phyloP scores from a whole-genome alignment of 2,113 vertebrate genomes.

The Sinocyclocheilus rhinocerous region DNA sequence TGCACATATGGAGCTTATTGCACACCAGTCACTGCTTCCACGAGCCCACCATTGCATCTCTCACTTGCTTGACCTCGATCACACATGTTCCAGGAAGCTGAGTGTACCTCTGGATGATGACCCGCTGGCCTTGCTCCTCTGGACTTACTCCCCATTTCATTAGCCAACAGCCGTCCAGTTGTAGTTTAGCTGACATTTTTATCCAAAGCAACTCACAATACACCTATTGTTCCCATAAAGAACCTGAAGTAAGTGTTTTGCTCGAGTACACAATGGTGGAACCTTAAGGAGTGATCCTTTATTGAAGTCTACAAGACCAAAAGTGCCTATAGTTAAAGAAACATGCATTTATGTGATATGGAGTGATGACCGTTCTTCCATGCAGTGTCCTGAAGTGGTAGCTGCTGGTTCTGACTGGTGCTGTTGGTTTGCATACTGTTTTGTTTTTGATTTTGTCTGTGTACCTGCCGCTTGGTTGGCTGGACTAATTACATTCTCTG shows the following conservation, averaged over 20 bases:
- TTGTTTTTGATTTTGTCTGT: not conserved
- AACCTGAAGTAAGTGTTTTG: not conserved
- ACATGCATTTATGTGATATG: not conserved
- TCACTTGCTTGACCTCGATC: not conserved
- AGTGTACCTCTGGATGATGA: constrained; percentile 12
- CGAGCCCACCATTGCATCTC: constrained; percentile 17
- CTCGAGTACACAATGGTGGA: not conserved
- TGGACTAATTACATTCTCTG: not conserved
- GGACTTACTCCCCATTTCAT: not conserved
- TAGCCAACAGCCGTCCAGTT: not conserved
- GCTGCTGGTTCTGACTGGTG: not conserved
- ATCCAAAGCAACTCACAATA: not conserved
- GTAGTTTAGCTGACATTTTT: not conserved
- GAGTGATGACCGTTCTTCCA: not conserved
- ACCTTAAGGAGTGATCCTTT: no score
- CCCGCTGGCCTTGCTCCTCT: constrained; percentile 8
- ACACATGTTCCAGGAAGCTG: constrained; percentile 25
- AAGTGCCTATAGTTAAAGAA: not conserved
- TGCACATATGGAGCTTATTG: constrained; percentile 31
- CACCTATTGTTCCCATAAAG: not conserved
- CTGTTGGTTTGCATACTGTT: not conserved
- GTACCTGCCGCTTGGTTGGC: not conserved
- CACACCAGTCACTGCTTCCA: not conserved
- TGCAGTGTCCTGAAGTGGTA: not conserved
- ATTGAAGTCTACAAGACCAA: not conserved